Conservation (phyloP, 2,797 vertebrate genomes). For the Euthynnus affinis region DNA sequence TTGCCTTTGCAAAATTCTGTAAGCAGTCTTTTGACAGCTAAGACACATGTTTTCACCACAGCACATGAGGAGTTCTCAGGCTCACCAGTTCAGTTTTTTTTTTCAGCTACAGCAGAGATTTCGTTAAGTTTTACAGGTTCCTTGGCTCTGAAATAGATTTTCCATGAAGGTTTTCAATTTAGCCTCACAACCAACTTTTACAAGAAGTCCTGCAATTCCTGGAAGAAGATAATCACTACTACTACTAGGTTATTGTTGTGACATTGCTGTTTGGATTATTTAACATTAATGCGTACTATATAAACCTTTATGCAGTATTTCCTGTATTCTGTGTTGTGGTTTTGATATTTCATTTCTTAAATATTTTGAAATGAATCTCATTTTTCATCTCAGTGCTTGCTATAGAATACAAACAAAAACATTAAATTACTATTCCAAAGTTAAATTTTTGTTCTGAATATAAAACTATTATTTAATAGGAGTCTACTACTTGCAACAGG, state of each 20-base stretch:
- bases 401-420: neutral
- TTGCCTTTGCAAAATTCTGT: neutral
- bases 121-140: neutral
- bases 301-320: too few relatives aligned
- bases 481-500: neutral
- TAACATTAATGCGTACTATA: neutral
- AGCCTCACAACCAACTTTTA: neutral
- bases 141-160: neutral
- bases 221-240: neutral
- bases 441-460: neutral
- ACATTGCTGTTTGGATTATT: neutral
- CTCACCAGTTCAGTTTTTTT: neutral
- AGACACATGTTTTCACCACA: neutral
- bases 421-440: neutral
- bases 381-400: neutral
- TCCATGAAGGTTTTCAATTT: neutral
- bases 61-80: neutral
- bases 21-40: neutral
- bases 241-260: neutral
- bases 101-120: neutral
- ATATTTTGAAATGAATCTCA: neutral
- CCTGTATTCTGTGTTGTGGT: neutral
- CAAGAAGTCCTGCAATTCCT: neutral
- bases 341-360: neutral
- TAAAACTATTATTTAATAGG: neutral